Evolutionary conservation across 2,888 invertebrate species (phyloP).

Genomic region (Trileptium ribeirensis): DNA sequence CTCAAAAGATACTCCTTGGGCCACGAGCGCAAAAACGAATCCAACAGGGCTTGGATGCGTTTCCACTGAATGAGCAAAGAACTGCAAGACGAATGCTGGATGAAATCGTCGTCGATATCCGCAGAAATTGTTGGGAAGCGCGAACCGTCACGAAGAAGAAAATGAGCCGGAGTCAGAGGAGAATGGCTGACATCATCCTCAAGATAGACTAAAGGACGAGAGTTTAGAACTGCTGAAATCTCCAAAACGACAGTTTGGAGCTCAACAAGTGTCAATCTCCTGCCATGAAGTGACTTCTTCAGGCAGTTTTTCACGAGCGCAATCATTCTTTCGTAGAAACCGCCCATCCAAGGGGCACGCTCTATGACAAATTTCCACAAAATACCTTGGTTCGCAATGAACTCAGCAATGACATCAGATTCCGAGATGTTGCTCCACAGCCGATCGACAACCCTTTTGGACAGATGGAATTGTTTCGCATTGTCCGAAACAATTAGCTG

Average conservation of each 20-base stretch:
- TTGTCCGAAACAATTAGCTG: neutral
- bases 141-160: neutral
- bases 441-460: neutral
- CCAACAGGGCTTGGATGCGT: neutral
- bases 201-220: neutral
- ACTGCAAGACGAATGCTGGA: neutral
- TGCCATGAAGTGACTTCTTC: neutral
- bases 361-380: neutral
- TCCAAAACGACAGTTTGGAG: neutral
- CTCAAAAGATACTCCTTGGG: neutral
- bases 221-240: neutral
- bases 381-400: neutral
- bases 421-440: neutral
- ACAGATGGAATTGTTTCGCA: neutral
- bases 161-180: no score
- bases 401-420: neutral
- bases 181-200: no score
- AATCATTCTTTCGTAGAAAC: neutral
- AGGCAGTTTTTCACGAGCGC: neutral
- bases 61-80: neutral
- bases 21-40: constrained; percentile 1
- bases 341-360: neutral
- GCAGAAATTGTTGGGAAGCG: no score
- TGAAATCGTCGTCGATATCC: no score
- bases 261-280: neutral